phyloP scores from a whole-genome alignment of 2,113 vertebrate species.

The Ailuropoda melanoleuca region DNA sequence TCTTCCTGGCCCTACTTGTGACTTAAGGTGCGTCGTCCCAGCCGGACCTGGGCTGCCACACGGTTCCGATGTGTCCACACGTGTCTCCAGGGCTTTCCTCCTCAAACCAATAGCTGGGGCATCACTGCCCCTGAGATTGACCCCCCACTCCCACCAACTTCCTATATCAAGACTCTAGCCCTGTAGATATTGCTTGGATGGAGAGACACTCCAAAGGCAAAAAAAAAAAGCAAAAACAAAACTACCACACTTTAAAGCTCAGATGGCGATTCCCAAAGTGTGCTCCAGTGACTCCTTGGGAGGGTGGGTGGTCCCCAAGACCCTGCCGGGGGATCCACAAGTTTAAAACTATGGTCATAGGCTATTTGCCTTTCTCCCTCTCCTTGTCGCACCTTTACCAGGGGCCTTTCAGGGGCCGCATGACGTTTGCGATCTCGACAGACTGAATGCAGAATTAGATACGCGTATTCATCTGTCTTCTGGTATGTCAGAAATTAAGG shows the following conservation, averaged over 20 bases:
- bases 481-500: slow-evolving; percentile 41
- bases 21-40: not conserved
- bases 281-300: not conserved
- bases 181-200: not conserved
- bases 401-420: not conserved
- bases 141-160: not conserved
- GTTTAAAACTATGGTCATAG: not conserved
- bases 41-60: not conserved
- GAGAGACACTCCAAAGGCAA: not conserved
- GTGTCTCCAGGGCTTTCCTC: not conserved
- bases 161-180: not conserved
- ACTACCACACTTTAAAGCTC: not conserved
- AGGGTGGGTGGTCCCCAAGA: not conserved
- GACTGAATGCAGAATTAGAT: not conserved
- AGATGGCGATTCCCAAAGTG: not conserved
- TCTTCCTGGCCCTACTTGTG: not conserved
- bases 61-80: not conserved
- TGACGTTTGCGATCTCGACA: not conserved
- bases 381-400: not conserved
- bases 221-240: not conserved
- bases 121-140: not conserved
- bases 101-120: not conserved
- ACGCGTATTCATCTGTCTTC: not conserved
- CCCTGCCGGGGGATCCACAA: not conserved
- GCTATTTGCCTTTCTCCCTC: not conserved